Evolutionary conservation across 2,797 vertebrate genomes (phyloP).

Genomic region (Anas bernieri): DNA sequence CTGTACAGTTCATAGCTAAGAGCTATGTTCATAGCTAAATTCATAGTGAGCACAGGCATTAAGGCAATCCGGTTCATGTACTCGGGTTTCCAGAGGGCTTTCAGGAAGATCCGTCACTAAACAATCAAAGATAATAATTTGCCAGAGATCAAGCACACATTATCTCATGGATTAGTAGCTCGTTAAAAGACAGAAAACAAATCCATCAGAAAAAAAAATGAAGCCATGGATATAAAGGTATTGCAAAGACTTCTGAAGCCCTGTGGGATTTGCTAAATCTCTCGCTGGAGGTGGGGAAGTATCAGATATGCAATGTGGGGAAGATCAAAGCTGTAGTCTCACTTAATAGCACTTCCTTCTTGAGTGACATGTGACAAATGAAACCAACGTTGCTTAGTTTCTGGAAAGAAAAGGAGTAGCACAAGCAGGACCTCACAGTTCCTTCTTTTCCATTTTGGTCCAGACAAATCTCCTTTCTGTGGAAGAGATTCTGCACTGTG

Average conservation of each 20-base stretch:
- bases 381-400: not conserved
- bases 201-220: not conserved
- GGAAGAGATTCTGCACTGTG: not conserved
- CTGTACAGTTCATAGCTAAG: not conserved
- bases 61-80: not conserved
- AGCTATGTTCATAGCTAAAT: not conserved
- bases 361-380: not conserved
- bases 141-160: not conserved
- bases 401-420: not conserved
- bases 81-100: not conserved
- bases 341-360: conserved; percentile 2
- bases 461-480: not conserved
- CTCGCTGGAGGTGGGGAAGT: not conserved
- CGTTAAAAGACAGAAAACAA: not conserved
- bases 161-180: not conserved
- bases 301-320: not conserved
- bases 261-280: not conserved
- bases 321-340: not conserved
- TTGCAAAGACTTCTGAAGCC: not conserved
- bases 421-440: not conserved
- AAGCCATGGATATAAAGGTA: not conserved
- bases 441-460: not conserved
- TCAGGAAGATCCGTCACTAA: not conserved
- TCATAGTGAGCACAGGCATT: not conserved
- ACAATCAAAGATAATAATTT: not conserved